Evolutionary conservation across 2,797 vertebrate species (phyloP).

Genomic region (Eulemur coronatus): DNA sequence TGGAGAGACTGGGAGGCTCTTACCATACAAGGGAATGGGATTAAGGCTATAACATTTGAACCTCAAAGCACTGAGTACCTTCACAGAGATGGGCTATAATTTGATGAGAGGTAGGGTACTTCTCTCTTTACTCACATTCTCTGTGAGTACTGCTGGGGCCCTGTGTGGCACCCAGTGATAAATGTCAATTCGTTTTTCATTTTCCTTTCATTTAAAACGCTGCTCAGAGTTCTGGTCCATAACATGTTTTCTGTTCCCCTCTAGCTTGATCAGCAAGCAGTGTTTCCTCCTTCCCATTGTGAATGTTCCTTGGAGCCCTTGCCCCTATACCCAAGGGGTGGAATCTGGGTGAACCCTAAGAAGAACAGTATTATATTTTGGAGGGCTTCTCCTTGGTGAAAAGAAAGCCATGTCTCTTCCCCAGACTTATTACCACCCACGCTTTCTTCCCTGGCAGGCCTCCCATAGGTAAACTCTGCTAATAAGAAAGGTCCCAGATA

Average conservation of each 20-base stretch:
- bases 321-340: no score
- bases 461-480: constrained; percentile 51
- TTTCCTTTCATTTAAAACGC: not conserved
- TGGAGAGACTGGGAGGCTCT: not conserved
- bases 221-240: not conserved
- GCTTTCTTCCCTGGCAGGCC: not conserved
- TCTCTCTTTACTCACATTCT: not conserved
- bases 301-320: not conserved
- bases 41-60: not conserved
- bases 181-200: not conserved
- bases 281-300: not conserved
- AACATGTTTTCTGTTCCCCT: not conserved
- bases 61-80: not conserved
- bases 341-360: not conserved
- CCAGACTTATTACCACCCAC: not conserved
- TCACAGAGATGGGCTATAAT: not conserved
- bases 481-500: constrained; percentile 55
- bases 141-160: not conserved
- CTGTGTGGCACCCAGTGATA: not conserved
- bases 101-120: not conserved
- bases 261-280: not conserved
- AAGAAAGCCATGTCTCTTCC: not conserved
- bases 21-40: not conserved
- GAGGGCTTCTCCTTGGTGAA: not conserved
- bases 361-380: not conserved